Percentiles rank a stretch among this genome's conserved stretches.
Conservation (phyloP, 2,797 vertebrate genomes). For the Sternarchorhynchus goeldii region DNA sequence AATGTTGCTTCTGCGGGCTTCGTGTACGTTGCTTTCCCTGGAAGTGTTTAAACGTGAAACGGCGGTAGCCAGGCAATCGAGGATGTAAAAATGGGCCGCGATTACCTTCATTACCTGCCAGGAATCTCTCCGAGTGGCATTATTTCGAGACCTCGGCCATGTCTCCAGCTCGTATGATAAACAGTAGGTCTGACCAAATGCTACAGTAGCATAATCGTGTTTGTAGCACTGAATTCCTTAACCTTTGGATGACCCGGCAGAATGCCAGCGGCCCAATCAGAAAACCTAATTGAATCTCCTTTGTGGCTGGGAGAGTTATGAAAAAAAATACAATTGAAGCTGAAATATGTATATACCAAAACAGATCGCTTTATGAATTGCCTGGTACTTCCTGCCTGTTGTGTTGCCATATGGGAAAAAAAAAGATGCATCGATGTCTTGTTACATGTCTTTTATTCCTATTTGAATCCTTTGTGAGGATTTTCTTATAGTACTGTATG, state of each 20-base stretch:
- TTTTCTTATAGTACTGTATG: conserved; percentile 76
- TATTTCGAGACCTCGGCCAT: conserved; percentile 49
- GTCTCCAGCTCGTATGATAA: conserved; percentile 68
- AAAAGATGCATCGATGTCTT: conserved; percentile 57
- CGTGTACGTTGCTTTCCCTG: conserved; percentile 72
- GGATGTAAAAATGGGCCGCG: conserved; percentile 56
- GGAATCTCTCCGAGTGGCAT: conserved; percentile 52
- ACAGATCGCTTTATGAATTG: conserved; percentile 56
- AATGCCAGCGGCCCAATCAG: conserved; percentile 82
- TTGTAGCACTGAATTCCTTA: conserved; percentile 85
- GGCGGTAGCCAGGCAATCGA: conserved; percentile 60
- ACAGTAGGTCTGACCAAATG: conserved; percentile 79
- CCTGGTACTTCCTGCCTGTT: conserved; percentile 48
- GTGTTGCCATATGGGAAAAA: conserved; percentile 34
- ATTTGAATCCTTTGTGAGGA: conserved; percentile 68
- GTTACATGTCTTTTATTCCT: conserved; percentile 66
- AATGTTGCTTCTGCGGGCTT: conserved; percentile 72
- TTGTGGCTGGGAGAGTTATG: conserved; percentile 71
- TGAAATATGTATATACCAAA: conserved; percentile 78
- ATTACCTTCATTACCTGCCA: conserved; percentile 55
- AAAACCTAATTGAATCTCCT: conserved; percentile 83
- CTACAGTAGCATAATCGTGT: conserved; percentile 81
- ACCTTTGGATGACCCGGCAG: conserved; percentile 80
- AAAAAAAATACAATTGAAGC: conserved; percentile 82
- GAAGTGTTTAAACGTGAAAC: conserved; percentile 56